Evolutionary conservation across 2,888 invertebrate species (phyloP), one percentile per base, ranked within the genome.

Genomic region (Plebejus anna): DNA sequence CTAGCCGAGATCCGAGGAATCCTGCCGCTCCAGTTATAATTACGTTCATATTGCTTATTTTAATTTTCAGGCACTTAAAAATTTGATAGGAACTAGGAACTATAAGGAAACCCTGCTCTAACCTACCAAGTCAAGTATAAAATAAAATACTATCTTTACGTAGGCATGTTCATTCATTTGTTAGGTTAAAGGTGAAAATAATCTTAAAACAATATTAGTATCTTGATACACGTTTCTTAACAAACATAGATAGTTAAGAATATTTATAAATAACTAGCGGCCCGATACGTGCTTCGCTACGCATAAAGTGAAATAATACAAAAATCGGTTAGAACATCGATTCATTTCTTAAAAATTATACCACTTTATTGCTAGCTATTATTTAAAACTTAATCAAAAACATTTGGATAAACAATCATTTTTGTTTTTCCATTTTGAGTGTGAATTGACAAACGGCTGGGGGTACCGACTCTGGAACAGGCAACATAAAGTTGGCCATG

Each of bases 21-120:
- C 90, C 90, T 0, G 85, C 87, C 11, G 89, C 90, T 32, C 91
- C 90, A 4, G 90, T 90, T n/a, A 90, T 83, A 9, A 89, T 84
- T 3, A 90, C 84, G 78, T 86, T 87, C 90, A 90, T 90, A 32
- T 76, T 78, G 47, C 5, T 42, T 57, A 36, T 22, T 47, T 42
- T 75, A 22, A 9, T 47, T 57, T 47, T 57, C 4, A 22, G 22
- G 7, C 7, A 2, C 2, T 59, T 59, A 59, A 2, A 59, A n/a
- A 6, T 7, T 61, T 1, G 6, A 61, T 61, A 61, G 11, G 59
- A 22, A 22, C 22, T 22, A 22, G 22, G 22, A 22, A 22, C 22
- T 22, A 22, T 22, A 22, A 22, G 22, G 22, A 28, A 61, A 11
- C 28, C 57, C 28, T 28, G 28, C 32, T 32, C 32, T 66, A 32